Conservation (phyloP, 30 jellyfish, hydroid and myxozoan genomes). For the Turritopsis rubra region DNA sequence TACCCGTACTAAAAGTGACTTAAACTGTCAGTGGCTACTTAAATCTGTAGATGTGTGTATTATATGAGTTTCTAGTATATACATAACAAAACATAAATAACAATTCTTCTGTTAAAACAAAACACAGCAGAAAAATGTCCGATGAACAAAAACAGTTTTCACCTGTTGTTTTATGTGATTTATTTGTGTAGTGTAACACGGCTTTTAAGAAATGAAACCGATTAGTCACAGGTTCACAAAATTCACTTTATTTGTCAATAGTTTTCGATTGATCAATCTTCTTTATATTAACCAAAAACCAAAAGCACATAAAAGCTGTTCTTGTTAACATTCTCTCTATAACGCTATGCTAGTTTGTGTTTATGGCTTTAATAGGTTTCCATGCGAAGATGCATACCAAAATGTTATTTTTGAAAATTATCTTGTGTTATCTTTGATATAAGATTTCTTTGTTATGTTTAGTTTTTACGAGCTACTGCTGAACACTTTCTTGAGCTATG, state of each 20-base stretch:
- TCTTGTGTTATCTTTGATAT: not conserved
- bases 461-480: not conserved
- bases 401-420: not conserved
- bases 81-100: no score
- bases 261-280: not conserved
- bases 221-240: not conserved
- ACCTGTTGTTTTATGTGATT: not conserved
- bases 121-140: no score
- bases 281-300: not conserved
- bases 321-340: not conserved
- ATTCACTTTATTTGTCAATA: not conserved
- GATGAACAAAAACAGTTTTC: no score
- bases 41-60: not conserved
- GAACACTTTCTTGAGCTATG: not conserved
- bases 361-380: no score
- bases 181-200: not conserved
- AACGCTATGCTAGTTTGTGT: not conserved
- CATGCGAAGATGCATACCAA: no score
- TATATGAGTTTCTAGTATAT: not conserved
- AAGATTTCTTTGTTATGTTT: not conserved
- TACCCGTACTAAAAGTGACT: slow-evolving; percentile 22
- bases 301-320: not conserved
- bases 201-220: not conserved
- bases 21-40: not conserved
- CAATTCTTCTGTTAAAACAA: not conserved